Evolutionary conservation across 1,140 invertebrate genomes (phyloP), one percentile per base, ranked within the genome.

Genomic region (Amyelois transitella): DNA sequence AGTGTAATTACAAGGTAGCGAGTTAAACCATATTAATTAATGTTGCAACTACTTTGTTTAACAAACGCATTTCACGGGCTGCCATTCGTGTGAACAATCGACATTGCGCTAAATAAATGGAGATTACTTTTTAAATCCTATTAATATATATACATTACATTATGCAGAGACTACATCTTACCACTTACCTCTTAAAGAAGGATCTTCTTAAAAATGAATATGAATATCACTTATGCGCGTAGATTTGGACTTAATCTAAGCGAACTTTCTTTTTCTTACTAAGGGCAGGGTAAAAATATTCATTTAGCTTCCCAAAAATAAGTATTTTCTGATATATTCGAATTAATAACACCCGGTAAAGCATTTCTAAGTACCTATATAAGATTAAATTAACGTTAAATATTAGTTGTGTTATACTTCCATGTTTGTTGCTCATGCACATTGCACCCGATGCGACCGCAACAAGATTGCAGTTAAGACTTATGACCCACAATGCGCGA

Each of bases 51-150:
- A 47, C 51, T 68, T 68, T 61, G 58, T 69, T 62, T 62, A 60
- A 59, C 66, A 56, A 60, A 62, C 51, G 55, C 58, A 57, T 65
- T 69, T 60, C 61, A 62, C 51, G 62, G 49, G 55, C 62, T 60
- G 65, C 53, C 49, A 53, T 62, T 59, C 50, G 53, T 53, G 28
- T 19, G 10, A 12, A 48, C 45, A 48, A 48, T 48, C 10, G 19
- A 2, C 14, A 48, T n/a, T 8, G 32, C n/a, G 12, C 6, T 1
- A 38, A 38, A 38, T 38, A 14, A 38, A 38, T 38, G 6, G 32
- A 38, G n/a, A 2, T 14, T 12, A 38, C 32, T 38, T n/a, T 38
- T 6, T 24, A 24, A 5, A 24, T n/a, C n/a, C n/a, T n/a, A n/a
- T n/a, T n/a, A n/a, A n/a, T n/a, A n/a, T n/a, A n/a, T n/a, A n/a